Evolutionary conservation across 2,888 invertebrate species (phyloP).

Genomic region (Dichetophora obliterata): DNA sequence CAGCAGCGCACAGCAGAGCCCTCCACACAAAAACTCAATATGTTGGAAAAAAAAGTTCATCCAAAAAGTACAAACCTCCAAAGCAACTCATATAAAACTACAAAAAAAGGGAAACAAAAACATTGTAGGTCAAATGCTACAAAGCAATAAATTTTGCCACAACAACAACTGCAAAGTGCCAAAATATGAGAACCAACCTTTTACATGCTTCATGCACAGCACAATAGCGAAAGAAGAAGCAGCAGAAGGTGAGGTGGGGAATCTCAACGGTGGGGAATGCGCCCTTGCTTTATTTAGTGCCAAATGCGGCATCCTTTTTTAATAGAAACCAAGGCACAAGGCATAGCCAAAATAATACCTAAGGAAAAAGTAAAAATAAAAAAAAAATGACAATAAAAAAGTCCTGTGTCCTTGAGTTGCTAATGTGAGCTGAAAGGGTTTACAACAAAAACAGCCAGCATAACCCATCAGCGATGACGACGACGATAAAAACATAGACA

Average conservation of each 20-base stretch:
- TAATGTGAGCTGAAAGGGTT: conserved; percentile 35
- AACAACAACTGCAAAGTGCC: too few relatives aligned
- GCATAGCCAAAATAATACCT: too few relatives aligned
- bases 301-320: not conserved
- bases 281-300: not conserved
- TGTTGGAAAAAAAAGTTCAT: too few relatives aligned
- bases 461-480: not conserved
- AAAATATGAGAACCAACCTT: too few relatives aligned
- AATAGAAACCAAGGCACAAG: too few relatives aligned
- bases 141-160: not conserved
- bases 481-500: conserved; percentile 28
- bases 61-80: too few relatives aligned
- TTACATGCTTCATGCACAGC: too few relatives aligned
- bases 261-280: not conserved
- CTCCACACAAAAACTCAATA: too few relatives aligned
- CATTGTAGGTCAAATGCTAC: conserved; percentile 5
- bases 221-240: not conserved
- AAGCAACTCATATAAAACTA: not conserved
- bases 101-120: not conserved
- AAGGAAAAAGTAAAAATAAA: not conserved
- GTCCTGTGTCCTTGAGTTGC: conserved; percentile 42
- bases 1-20: too few relatives aligned
- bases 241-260: not conserved
- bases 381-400: not conserved
- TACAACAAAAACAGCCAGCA: not conserved